phyloP scores from a whole-genome alignment of 1,140 invertebrate species.

The Drosophila parabipectinata region DNA sequence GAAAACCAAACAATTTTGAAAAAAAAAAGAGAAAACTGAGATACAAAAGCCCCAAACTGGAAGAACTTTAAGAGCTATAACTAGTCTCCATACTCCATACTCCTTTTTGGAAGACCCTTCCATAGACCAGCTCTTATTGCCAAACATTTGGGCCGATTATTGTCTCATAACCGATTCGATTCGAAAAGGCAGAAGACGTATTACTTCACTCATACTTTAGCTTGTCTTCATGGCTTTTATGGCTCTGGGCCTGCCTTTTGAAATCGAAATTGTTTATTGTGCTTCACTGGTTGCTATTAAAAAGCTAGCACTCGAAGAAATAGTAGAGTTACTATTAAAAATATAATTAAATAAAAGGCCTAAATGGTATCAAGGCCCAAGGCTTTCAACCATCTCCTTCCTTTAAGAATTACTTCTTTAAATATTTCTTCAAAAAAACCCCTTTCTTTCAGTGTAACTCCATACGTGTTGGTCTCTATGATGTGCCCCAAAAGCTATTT shows the following conservation, averaged over 20 bases:
- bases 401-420: too few species aligned
- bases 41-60: conserved; percentile 23
- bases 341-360: too few species aligned
- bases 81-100: not conserved
- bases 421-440: not conserved
- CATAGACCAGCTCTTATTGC: conserved; percentile 38
- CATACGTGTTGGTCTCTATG: conserved; percentile 44
- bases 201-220: conserved; percentile 13
- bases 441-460: conserved; percentile 2
- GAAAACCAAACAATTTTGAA: conserved; percentile 24
- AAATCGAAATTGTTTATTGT: conserved; percentile 61
- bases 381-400: too few species aligned
- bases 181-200: conserved; percentile 26
- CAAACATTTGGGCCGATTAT: conserved; percentile 75
- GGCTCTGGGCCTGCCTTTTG: conserved; percentile 36
- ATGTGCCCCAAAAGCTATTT: conserved; percentile 70
- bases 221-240: conserved; percentile 48
- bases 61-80: conserved; percentile 17
- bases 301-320: not conserved
- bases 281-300: conserved; percentile 29
- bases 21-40: conserved; percentile 33
- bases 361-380: too few species aligned
- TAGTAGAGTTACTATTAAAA: too few species aligned
- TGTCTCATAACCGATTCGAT: conserved; percentile 42
- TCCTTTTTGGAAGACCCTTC: too few species aligned